Evolutionary conservation across 35 echinoderm and acorn worm genomes (phyloP), one percentile per base, ranked within the genome.

Genomic region (Ptychodera flava): DNA sequence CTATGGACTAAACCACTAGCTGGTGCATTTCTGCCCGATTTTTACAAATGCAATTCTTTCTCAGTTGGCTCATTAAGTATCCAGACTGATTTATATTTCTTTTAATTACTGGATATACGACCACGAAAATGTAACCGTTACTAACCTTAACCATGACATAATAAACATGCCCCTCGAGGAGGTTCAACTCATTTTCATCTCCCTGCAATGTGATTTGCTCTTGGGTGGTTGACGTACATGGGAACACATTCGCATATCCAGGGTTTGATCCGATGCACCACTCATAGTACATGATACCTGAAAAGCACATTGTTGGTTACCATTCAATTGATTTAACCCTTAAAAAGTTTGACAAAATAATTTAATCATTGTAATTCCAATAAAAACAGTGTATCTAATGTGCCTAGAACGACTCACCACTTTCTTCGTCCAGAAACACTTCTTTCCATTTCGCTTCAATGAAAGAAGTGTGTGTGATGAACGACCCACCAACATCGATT

Each of bases 371-470:
- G n/a, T n/a, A n/a, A n/a, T n/a, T n/a, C n/a, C n/a, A n/a, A n/a
- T n/a, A n/a, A n/a, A n/a, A n/a, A n/a, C n/a, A n/a, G n/a, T n/a
- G n/a, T n/a, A n/a, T n/a, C n/a, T n/a, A n/a, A n/a, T n/a, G n/a
- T n/a, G n/a, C n/a, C n/a, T n/a, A n/a, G n/a, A n/a, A n/a, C n/a
- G n/a, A n/a, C n/a, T n/a, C n/a, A n/a, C n/a, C n/a, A 79, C 85
- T 87, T n/a, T 87, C 85, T 12, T 34, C 0, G 28, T 87, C 85
- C 1, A 77, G 0, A 33, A 87, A 87, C 12, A 79, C 76, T 35
- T 87, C 80, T 27, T 87, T 35, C 75, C 85, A 87, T n/a, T n/a
- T n/a, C 15, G 78, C 33, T 15, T 81, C 30, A 28, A 38, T 31
- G 28, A 38, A 35, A 35, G 34, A 28, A 29, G 86, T 81, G 22